Conservation (phyloP, 2,888 invertebrate species). For the Metalampra italica region DNA sequence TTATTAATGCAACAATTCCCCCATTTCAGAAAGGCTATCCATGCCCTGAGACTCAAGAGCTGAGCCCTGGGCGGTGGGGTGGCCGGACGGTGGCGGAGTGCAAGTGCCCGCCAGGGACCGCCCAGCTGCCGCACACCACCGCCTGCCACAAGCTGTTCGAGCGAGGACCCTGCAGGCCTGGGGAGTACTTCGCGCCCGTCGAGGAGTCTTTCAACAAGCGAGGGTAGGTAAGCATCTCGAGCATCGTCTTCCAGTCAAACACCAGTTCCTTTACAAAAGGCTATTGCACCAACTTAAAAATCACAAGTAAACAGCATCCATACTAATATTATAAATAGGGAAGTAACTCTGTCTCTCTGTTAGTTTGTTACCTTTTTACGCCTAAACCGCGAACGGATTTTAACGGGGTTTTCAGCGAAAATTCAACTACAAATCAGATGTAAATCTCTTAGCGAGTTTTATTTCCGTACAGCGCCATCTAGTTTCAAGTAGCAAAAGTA, state of each 20-base stretch:
- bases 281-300: too few species aligned
- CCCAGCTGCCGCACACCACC: constrained; percentile 82
- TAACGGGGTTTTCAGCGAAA: too few species aligned
- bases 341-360: too few species aligned
- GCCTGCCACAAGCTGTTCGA: constrained; percentile 87
- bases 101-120: constrained; percentile 89
- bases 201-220: constrained; percentile 73
- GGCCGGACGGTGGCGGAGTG: constrained; percentile 85
- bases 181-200: constrained; percentile 87
- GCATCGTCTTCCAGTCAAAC: background rate
- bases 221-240: constrained; percentile 70
- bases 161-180: constrained; percentile 84
- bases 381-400: too few species aligned
- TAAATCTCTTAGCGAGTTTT: too few species aligned
- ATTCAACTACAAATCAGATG: too few species aligned
- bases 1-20: background rate
- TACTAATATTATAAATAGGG: too few species aligned
- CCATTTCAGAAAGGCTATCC: constrained; percentile 82
- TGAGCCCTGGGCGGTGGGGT: constrained; percentile 81
- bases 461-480: too few species aligned
- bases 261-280: background rate
- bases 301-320: too few species aligned
- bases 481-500: too few species aligned
- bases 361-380: too few species aligned
- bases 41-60: constrained; percentile 90